These are phyloP conservation scores for Anguilla rostrata DNA, from an alignment of 2,113 vertebrate species.

Conservation along the genomic window DNA sequence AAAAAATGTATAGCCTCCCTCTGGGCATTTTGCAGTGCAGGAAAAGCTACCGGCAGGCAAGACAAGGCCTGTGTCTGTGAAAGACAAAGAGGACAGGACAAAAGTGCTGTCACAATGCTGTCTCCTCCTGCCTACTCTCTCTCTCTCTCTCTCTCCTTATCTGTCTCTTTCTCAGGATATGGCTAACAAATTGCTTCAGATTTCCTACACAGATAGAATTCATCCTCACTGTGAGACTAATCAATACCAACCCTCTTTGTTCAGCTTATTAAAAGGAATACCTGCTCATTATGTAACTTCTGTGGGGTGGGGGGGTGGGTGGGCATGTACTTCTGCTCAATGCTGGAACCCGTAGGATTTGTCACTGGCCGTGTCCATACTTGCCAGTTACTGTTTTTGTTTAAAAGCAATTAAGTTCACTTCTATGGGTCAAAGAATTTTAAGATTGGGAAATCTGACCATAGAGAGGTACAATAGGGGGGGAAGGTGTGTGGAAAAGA, in stretches of 20 bases:
- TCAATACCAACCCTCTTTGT: not conserved
- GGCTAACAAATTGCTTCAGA: not conserved
- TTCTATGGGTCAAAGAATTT: not conserved
- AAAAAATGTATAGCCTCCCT: slow-evolving; percentile 9
- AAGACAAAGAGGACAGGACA: slow-evolving; percentile 12
- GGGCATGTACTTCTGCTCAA: not conserved
- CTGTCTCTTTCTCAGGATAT: not conserved
- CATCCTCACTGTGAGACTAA: not conserved
- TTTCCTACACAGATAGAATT: not conserved
- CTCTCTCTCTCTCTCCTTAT: not conserved
- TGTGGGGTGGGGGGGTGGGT: too few relatives aligned
- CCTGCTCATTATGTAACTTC: not conserved
- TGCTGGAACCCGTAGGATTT: not conserved
- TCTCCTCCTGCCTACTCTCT: not conserved
- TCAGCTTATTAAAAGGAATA: not conserved
- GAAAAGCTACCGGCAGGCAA: slow-evolving; percentile 23
- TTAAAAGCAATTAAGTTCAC: not conserved
- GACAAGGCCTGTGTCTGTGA: slow-evolving; percentile 20
- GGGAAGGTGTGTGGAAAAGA: slow-evolving; percentile 7
- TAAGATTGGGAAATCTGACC: slow-evolving; percentile 6
- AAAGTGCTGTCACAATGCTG: not conserved
- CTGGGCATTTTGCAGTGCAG: slow-evolving; percentile 22
- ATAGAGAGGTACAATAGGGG: not conserved
- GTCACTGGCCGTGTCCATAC: not conserved
- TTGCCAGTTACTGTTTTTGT: not conserved